These are phyloP conservation scores for Anolis apletophallus DNA, from an alignment of 2,797 vertebrate genomes.

Conservation along the genomic window DNA sequence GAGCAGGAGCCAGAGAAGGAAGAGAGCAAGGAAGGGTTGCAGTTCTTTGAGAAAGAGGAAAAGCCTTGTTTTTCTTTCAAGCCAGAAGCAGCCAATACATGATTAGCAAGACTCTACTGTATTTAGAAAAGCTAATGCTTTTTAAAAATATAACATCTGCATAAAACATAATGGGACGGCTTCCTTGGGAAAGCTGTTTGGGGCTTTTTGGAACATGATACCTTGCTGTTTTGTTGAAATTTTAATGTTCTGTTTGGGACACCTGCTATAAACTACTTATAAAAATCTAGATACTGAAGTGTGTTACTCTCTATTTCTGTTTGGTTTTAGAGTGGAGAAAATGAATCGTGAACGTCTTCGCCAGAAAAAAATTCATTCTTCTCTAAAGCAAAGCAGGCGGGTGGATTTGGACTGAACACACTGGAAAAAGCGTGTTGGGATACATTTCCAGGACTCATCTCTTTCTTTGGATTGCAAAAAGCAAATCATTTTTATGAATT, in stretches of 20 bases:
- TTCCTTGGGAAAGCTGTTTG: neutral
- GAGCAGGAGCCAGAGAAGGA: too few relatives aligned
- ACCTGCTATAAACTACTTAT: neutral
- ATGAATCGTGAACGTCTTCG: conserved; percentile 86
- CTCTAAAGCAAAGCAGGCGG: conserved; percentile 83
- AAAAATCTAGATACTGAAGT: neutral
- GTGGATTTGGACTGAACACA: conserved; percentile 83
- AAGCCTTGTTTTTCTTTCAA: too few relatives aligned
- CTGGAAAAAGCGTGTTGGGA: neutral
- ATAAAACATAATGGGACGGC: neutral
- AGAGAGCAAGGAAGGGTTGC: too few relatives aligned
- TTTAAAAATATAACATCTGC: neutral
- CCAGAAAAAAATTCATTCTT: conserved; percentile 87
- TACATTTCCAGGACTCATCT: neutral
- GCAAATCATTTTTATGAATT: neutral
- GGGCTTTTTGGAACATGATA: neutral
- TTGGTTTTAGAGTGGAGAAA: conserved; percentile 84
- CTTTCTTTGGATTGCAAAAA: neutral
- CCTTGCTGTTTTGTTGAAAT: neutral
- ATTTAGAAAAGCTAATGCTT: neutral
- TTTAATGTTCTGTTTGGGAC: neutral
- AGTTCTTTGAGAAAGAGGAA: too few relatives aligned
- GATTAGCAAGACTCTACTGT: neutral
- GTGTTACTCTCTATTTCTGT: conserved; percentile 13
- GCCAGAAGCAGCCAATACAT: too few relatives aligned